phyloP scores from a whole-genome alignment of 2,797 vertebrate genomes.

The Parauchenoglanis punctatus region DNA sequence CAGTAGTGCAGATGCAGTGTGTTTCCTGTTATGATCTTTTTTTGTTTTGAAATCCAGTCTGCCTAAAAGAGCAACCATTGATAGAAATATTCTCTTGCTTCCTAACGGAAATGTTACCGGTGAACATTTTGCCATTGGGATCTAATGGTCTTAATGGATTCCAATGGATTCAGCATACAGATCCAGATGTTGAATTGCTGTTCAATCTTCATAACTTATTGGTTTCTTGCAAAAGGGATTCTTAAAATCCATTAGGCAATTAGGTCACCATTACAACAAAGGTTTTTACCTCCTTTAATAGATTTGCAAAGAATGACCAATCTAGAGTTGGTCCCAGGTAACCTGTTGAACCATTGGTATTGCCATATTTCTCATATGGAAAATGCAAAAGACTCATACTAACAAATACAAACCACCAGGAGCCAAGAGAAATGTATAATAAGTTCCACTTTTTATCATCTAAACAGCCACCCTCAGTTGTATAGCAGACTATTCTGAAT shows the following conservation, averaged over 20 bases:
- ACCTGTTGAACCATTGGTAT: not conserved
- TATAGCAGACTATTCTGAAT: not conserved
- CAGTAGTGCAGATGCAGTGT: not conserved
- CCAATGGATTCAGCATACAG: not conserved
- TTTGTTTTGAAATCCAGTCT: not conserved
- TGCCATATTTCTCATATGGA: not conserved
- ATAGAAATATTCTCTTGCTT: not conserved
- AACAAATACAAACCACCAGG: not conserved
- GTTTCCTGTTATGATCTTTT: not conserved
- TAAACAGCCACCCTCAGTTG: not conserved
- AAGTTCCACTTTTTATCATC: fast-evolving
- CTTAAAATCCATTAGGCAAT: not conserved
- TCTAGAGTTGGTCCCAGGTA: not conserved
- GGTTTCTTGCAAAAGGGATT: not conserved
- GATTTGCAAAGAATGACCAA: not conserved
- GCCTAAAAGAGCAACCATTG: not conserved
- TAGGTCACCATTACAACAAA: not conserved
- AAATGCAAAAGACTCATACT: not conserved
- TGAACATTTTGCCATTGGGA: not conserved
- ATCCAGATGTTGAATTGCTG: not conserved
- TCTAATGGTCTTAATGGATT: not conserved
- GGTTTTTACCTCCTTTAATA: not conserved
- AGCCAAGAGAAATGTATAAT: not conserved
- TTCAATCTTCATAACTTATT: not conserved
- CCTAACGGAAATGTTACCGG: not conserved